Conservation (phyloP, 2,888 invertebrate species). For the Carabus problematicus region DNA sequence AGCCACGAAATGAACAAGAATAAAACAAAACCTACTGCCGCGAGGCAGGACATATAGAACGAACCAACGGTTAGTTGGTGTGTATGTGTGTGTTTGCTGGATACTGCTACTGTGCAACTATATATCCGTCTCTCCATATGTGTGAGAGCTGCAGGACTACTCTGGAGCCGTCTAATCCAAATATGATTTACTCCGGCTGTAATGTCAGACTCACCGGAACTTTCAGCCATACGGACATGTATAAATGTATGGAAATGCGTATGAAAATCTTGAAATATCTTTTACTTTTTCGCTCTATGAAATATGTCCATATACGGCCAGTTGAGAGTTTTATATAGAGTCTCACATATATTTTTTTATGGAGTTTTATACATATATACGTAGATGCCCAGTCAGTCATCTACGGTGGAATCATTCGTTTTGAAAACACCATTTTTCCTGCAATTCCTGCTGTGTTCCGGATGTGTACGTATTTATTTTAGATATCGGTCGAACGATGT, state of each 20-base stretch:
- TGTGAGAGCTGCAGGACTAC: no score
- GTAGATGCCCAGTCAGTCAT: not conserved
- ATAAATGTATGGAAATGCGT: constrained; percentile 52
- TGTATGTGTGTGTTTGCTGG: no score
- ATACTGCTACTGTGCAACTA: no score
- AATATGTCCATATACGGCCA: constrained; percentile 49
- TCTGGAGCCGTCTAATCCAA: constrained; percentile 23
- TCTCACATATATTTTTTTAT: constrained; percentile 33
- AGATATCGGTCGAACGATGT: constrained; percentile 1
- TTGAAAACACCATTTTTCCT: not conserved
- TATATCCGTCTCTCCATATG: no score
- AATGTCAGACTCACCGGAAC: constrained; percentile 38
- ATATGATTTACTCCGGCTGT: constrained; percentile 29
- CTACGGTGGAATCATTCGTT: not conserved
- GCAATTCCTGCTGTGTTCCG: not conserved
- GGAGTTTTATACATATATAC: constrained; percentile 15
- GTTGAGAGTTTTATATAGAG: constrained; percentile 33
- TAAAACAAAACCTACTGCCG: no score
- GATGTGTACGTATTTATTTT: constrained; percentile 13
- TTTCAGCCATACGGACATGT: constrained; percentile 44
- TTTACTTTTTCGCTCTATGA: constrained; percentile 47
- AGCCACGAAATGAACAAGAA: no score
- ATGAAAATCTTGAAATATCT: constrained; percentile 52
- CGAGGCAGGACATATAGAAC: no score
- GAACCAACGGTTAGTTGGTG: no score